Base-by-base conservation (phyloP, 2,113 vertebrate species). In the Lathamus discolor region DNA sequence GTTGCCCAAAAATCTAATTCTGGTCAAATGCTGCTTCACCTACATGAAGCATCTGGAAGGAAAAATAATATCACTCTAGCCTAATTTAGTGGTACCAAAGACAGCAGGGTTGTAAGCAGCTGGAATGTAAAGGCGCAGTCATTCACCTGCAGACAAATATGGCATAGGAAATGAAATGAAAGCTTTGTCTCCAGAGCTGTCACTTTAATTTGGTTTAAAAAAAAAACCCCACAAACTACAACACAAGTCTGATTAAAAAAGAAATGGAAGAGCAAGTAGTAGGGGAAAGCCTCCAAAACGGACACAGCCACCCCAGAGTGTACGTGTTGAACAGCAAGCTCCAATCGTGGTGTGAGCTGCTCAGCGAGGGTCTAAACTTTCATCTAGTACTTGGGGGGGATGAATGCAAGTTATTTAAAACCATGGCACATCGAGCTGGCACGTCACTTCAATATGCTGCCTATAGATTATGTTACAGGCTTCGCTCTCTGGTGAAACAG, bases 391-490 rank as follows among this genome's bases (percentile, higher is more conserved):
- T 94, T 44, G 1, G 33, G 57, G 55, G 86, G 92, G 87, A 87
- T 13, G 87, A 93, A 91, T 73, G 88, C 68, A 85, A 81, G 96
- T 91, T 97, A 97, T 96, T 97, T 97, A 96, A 94, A 97, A 90
- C 93, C 84, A 46, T 7, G 2, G 97, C 84, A 96, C 88, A 93
- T 72, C 7, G 14, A 86, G 81, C 83, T 83, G 1, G 95, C 87
- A 96, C 35, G 52, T 92, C 94, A 87, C 88, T 91, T 95, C 28
- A 75, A 90, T 52, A 89, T 17, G 4, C 46, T 92, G 93, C 67
- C 85, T 86, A 76, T 48, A 88, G 88, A 96, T 97, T 94, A 88
- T 78, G 44, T 97, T 97, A 96, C 97, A 94, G 93, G 92, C 24
- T 59, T 74, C 54, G 66, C 95, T 55, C 90, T n/a, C 68, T 46